Evolutionary conservation across 2,797 vertebrate species (phyloP), one percentile per base, ranked within the genome.

Genomic region (Eutrigla gurnardus): DNA sequence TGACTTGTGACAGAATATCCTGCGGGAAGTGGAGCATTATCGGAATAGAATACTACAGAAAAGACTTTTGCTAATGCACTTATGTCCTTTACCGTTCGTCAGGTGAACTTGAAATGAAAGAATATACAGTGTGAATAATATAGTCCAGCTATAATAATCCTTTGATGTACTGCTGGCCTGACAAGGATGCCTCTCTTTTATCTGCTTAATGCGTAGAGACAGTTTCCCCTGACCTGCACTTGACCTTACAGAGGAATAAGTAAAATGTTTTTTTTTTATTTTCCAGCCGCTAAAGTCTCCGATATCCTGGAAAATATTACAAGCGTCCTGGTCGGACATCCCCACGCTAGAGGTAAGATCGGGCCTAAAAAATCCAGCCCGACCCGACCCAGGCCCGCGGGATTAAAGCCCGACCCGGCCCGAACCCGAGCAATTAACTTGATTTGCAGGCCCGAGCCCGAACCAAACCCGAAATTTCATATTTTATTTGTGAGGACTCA

Each of bases 1-100:
- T 70, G 69, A 81, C 80, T 84, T 62, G 36, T 66, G 70, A 86
- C 70, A 68, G 77, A 61, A 75, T 53, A 2, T 77, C 50, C 55
- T 40, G 61, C 33, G 36, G 59, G 42, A 80, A 77, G 40, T 6
- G 65, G 64, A 77, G 70, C 59, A 55, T 50, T 49, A 13, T 58
- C 47, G 42, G 49, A 67, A 53, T 4, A 42, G 40, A 63, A 50
- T 15, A 66, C 7, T 62, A 42, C 10, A 65, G 39, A 71, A 54
- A 4, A n/a, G 53, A 79, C 57, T 72, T 71, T 49, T 33, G 3
- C 46, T 17, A 63, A 78, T 13, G 35, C 5, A 25, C 6, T 17
- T 18, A 12, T n/a, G 61, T 62, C 59, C 53, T 73, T 66, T 52
- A 61, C 52, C 81, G 63, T 66, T 35, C 47, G 64, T 67, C 14